Evolutionary conservation across 2,797 vertebrate species (phyloP).

Genomic region (Neostethus bicornis): DNA sequence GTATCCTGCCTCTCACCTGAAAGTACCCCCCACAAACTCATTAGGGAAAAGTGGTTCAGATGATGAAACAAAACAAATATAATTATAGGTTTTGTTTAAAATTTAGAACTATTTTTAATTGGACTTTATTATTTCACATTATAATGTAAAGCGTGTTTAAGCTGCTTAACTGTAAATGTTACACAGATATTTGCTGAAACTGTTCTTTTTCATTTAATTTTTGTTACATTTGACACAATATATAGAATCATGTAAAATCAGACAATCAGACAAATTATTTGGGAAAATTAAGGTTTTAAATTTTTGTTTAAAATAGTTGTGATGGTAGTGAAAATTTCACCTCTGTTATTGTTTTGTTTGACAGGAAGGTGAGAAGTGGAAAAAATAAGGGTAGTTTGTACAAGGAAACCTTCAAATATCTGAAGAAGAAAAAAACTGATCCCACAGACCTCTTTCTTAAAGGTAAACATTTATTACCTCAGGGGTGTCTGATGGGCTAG

Average conservation of each 20-base stretch:
- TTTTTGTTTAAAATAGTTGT: not conserved
- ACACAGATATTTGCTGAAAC: no score
- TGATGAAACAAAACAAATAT: no score
- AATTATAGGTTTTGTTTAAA: no score
- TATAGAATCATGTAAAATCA: not conserved
- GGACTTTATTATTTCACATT: no score
- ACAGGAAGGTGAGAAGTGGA: conserved; percentile 79
- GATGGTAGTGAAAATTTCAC: conserved; percentile 38
- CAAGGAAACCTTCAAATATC: conserved; percentile 41
- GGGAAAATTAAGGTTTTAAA: not conserved
- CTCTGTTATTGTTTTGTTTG: conserved; percentile 69
- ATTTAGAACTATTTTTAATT: no score
- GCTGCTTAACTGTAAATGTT: no score
- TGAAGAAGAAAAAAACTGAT: conserved; percentile 38
- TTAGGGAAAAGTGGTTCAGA: no score
- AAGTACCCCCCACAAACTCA: no score
- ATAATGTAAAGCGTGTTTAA: no score
- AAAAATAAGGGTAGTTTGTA: conserved; percentile 76
- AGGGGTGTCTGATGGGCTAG: conserved; percentile 88
- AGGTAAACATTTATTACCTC: conserved; percentile 99
- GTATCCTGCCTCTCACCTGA: no score
- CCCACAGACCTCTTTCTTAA: conserved; percentile 83
- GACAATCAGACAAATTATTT: not conserved
- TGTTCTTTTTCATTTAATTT: no score
- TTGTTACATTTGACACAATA: no score